Base-by-base conservation (phyloP, 2,113 vertebrate genomes). In the Leptocoma aspasia region DNA sequence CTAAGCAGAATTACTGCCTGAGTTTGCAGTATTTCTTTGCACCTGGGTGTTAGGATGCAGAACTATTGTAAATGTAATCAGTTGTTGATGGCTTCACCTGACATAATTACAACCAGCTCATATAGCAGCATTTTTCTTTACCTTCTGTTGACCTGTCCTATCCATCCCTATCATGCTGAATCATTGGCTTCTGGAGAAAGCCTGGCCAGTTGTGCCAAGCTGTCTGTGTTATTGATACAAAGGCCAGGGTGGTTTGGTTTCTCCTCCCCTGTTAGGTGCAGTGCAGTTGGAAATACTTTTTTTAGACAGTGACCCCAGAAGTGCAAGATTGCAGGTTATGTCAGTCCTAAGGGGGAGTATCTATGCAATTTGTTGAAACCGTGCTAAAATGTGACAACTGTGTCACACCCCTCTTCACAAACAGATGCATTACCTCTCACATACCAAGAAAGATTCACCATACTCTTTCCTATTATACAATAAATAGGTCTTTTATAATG, bases 181-280 rank as follows among this genome's bases (percentile, higher is more conserved):
- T 96, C 86, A 92, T 20, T 73, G 86, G 41, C 81, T 82, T 70
- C 71, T 89, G 90, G 68, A 92, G 86, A n/a, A 53, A 86, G 72
- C 79, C 57, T 41, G 78, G 59, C 30, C 82, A 78, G 54, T 56
- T 93, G 72, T 95, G 68, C 78, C 71, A 88, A 59, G 47, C 44
- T 86, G 22, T 30, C 82, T 59, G 30, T 90, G 71, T 75, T 94
- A 68, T 41, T 77, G 33, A 18, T 73, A 14, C 1, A 0, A 93
- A 95, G 90, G 93, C 49, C 76, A 75, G 20, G 26, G 22, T 69
- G 73, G 2, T 78, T 93, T 82, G 56, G 8, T 59, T 71, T 53
- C 42, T 6, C 24, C 21, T 35, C 16, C 53, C 39, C 33, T 41
- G 2, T 64, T 56, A 94, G 75, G 54, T 96, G 82, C 87, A 90